A percentile compares a stretch with the other conserved stretches of the same genome.
Evolutionary conservation across 2,797 vertebrate species (phyloP).

Genomic region (Fundulus diaphanus): DNA sequence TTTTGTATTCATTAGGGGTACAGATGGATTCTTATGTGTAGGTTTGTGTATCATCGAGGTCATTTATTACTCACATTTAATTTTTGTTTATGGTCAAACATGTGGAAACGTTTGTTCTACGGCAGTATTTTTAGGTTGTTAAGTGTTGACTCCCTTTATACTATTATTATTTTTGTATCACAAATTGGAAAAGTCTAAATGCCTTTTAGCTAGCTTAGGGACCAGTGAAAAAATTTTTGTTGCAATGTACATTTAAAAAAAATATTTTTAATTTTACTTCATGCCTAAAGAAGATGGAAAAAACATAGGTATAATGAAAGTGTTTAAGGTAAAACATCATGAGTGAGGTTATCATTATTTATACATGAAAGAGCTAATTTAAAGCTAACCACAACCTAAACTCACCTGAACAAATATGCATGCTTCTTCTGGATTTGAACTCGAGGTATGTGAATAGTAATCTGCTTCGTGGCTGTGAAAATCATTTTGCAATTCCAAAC

Average conservation of each 20-base stretch:
- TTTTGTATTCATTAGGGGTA: neutral
- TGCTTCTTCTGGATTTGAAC: neutral
- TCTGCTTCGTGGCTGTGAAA: conserved; percentile 7
- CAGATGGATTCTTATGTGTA: neutral
- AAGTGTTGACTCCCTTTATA: neutral
- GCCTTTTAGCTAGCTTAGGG: neutral
- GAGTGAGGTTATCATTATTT: neutral
- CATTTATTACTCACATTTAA: too few species aligned
- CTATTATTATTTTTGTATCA: neutral
- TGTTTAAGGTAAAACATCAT: neutral
- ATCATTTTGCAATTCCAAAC: conserved; percentile 34
- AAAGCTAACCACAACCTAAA: neutral
- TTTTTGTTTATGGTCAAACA: neutral
- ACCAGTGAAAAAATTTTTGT: neutral
- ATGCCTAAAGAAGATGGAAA: neutral
- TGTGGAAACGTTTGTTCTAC: neutral
- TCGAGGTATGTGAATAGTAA: neutral
- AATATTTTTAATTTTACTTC: neutral
- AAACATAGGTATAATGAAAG: neutral
- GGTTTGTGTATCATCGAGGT: too few species aligned
- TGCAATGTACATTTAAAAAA: neutral
- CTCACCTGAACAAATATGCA: neutral
- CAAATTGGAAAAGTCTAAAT: neutral
- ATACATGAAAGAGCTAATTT: neutral
- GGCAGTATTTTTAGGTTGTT: neutral